phyloP scores from a whole-genome alignment of 2,113 vertebrate species.

The Oncorhynchus tshawytscha region DNA sequence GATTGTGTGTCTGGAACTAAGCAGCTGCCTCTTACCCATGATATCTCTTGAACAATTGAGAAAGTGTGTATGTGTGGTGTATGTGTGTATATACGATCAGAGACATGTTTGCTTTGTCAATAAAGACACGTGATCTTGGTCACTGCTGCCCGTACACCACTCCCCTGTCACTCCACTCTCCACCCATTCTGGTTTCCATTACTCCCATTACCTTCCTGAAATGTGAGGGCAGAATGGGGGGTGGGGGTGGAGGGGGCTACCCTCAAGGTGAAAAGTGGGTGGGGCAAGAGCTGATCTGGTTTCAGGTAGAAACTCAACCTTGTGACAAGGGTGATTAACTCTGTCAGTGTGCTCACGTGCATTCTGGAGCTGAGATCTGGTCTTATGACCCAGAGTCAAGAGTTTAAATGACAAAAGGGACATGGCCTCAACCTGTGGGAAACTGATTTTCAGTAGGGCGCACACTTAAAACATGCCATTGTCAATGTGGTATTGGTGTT shows the following conservation, averaged over 20 bases:
- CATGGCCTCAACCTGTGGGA: background rate
- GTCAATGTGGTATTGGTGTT: too few relatives aligned
- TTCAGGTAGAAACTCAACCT: slow-evolving; percentile 29
- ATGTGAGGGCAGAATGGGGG: background rate
- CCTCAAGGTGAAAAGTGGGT: slow-evolving; percentile 47
- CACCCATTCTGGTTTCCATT: background rate
- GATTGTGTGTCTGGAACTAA: background rate
- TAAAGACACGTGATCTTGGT: slow-evolving; percentile 21
- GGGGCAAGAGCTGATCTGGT: slow-evolving; percentile 2
- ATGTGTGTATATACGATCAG: background rate
- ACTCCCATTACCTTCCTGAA: background rate
- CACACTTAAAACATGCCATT: background rate
- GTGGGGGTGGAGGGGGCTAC: too few relatives aligned
- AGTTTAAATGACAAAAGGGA: background rate
- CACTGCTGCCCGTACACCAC: background rate
- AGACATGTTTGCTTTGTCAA: slow-evolving; percentile 52
- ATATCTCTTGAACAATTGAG: background rate
- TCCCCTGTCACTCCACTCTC: background rate
- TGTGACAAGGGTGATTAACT: background rate
- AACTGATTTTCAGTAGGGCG: background rate
- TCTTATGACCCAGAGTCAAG: slow-evolving; percentile 25
- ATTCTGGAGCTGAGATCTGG: slow-evolving; percentile 23
- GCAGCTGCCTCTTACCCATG: background rate
- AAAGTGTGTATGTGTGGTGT: background rate
- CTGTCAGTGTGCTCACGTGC: background rate